These are phyloP conservation scores for Eretmocerus hayati DNA, from an alignment of 2,888 invertebrate genomes.

Conservation along the genomic window DNA sequence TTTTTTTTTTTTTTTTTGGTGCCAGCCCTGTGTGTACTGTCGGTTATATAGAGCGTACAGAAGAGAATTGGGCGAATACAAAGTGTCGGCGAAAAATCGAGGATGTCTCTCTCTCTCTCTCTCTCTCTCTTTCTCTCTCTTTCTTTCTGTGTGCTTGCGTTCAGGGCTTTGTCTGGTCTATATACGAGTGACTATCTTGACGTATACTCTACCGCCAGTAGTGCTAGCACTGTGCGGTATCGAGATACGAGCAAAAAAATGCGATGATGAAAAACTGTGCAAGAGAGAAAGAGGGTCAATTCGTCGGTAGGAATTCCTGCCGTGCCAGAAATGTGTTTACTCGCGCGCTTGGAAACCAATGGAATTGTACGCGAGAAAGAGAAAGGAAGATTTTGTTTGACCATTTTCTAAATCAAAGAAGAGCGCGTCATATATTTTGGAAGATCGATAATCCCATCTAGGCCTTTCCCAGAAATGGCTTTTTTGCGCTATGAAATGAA, in stretches of 20 bases:
- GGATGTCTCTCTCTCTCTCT: conserved; percentile 9
- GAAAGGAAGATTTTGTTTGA: no score
- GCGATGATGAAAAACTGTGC: conserved; percentile 6
- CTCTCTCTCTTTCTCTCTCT: background rate
- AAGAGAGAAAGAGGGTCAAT: conserved; percentile 11
- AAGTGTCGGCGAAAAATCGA: conserved; percentile 37
- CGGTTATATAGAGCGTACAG: background rate
- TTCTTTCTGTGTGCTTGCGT: background rate
- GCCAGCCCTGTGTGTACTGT: no score
- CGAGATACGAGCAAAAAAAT: background rate
- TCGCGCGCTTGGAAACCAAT: background rate
- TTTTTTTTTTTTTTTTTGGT: background rate
- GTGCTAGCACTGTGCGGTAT: no score
- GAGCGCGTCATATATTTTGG: no score
- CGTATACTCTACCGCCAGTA: no score
- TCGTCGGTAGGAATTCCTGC: conserved; percentile 10
- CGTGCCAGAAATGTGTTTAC: conserved; percentile 4
- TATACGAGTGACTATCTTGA: no score
- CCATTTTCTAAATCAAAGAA: no score
- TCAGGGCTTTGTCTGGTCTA: no score
- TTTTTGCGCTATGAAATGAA: no score
- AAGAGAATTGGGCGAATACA: conserved; percentile 9
- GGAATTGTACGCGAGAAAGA: no score
- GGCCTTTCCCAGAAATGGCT: no score
- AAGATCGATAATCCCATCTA: no score